Evolutionary conservation across 2,888 invertebrate species (phyloP), one percentile per base, ranked within the genome.

Genomic region (Thyatira batis): DNA sequence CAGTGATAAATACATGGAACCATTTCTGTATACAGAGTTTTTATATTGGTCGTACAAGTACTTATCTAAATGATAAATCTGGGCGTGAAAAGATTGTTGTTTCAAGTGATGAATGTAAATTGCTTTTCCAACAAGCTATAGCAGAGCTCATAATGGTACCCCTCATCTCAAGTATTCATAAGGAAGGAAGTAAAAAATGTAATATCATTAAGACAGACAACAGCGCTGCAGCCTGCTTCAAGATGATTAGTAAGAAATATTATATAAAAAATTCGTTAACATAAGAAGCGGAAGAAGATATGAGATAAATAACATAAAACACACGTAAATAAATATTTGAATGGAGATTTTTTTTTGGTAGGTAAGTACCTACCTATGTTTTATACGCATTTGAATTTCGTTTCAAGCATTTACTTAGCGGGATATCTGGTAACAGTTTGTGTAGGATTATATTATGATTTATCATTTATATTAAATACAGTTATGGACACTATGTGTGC

Each of bases 161-260:
- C 54, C 57, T 53, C 66, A 65, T 54, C 75, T 83, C 67, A 75
- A 80, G 80, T 83, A 87, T 88, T 88, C 84, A 84, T 84, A 84
- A 87, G 82, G 73, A 73, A 69, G 79, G 73, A 80, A 77, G 73
- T 76, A 72, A 82, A 84, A 84, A 83, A 84, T 81, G 73, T 82
- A 85, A 88, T 84, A 79, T 76, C 78, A 81, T 87, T 84, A 78
- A n/a, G n/a, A 39, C 17, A 65, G 69, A 69, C 61, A 67, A 63
- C 65, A 61, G 57, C 58, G 60, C 61, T 72, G 71, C 71, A 76
- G 39, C 39, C 39, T 13, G 17, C 39, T 39, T 39, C 33, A 5
- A 33, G 33, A 64, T 60, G 62, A 65, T 64, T 60, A 56, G 52
- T n/a, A n/a, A n/a, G 63, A 61, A 64, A 60, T 68, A 65, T 74